These are phyloP conservation scores for Caenorhabditis brenneri DNA, from an alignment of 1,140 invertebrate species.

Conservation along the genomic window DNA sequence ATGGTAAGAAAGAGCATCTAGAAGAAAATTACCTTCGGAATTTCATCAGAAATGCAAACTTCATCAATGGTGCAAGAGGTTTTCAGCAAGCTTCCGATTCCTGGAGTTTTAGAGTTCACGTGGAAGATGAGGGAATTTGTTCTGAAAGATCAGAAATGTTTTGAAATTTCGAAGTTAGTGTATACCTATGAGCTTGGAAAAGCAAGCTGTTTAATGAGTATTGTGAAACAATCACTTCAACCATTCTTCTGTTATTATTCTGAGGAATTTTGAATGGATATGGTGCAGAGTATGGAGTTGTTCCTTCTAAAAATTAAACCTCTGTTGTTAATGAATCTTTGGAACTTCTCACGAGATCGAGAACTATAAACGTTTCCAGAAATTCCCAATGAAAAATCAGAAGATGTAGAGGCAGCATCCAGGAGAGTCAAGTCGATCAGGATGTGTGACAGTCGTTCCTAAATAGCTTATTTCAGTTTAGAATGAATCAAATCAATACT, in stretches of 20 bases:
- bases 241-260: slow-evolving; percentile 47
- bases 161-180: neutral
- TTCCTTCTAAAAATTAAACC: slow-evolving; percentile 29
- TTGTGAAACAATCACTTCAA: slow-evolving; percentile 52
- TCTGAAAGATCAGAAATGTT: slow-evolving; percentile 25
- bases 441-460: slow-evolving; percentile 47
- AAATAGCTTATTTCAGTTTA: neutral
- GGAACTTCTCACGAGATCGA: slow-evolving; percentile 28
- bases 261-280: slow-evolving; percentile 51
- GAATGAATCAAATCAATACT: neutral
- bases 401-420: slow-evolving; percentile 48
- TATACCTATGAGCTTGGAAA: slow-evolving; percentile 55
- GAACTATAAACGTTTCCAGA: slow-evolving; percentile 50
- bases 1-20: neutral
- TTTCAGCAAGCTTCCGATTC: slow-evolving; percentile 50
- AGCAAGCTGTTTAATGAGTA: slow-evolving; percentile 55
- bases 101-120: slow-evolving; percentile 51
- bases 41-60: slow-evolving; percentile 57
- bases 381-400: slow-evolving; percentile 55
- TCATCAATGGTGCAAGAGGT: slow-evolving; percentile 54
- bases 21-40: slow-evolving; percentile 38
- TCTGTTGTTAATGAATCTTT: too few species aligned
- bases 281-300: slow-evolving; percentile 40
- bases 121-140: slow-evolving; percentile 55
- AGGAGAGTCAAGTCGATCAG: slow-evolving; percentile 45